phyloP scores from a whole-genome alignment of 2,888 invertebrate genomes.

The Ornithoptera alexandrae region DNA sequence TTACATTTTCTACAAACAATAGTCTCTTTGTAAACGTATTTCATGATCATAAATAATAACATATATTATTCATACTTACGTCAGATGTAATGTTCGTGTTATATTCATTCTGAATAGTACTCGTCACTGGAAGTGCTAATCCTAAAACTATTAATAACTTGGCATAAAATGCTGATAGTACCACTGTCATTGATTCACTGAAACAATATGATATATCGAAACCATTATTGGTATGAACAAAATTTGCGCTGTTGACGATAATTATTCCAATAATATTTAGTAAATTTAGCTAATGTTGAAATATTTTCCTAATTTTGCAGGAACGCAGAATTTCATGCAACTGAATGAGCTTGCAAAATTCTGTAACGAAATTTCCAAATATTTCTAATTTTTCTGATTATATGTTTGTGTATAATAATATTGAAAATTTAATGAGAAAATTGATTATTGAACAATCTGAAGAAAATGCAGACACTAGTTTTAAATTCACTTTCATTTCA shows the following conservation, averaged over 20 bases:
- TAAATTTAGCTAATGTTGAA: conserved; percentile 23
- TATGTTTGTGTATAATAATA: too few species aligned
- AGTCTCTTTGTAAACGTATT: not conserved
- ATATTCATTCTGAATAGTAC: conserved; percentile 80
- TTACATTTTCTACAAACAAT: too few species aligned
- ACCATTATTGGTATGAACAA: conserved; percentile 45
- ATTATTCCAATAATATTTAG: conserved; percentile 29
- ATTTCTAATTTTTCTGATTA: not conserved
- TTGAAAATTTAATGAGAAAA: too few species aligned
- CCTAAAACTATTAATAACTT: conserved; percentile 83
- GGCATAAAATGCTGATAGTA: conserved; percentile 83
- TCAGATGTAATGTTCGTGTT: conserved; percentile 69
- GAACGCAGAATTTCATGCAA: conserved; percentile 8
- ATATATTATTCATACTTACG: conserved; percentile 51
- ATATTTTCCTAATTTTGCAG: conserved; percentile 17
- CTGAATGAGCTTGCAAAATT: conserved; percentile 18
- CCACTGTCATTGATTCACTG: conserved; percentile 81
- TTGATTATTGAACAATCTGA: too few species aligned
- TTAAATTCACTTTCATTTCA: not conserved
- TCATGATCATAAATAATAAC: not conserved
- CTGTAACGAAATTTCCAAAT: conserved; percentile 9
- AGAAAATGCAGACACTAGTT: not conserved
- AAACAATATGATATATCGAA: conserved; percentile 54
- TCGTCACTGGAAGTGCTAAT: conserved; percentile 82
- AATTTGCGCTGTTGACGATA: conserved; percentile 33